A percentile compares a stretch with the other conserved stretches of the same genome.
These are phyloP conservation scores for Phymatocera aterrima DNA, from an alignment of 2,888 invertebrate genomes.

Conservation along the genomic window DNA sequence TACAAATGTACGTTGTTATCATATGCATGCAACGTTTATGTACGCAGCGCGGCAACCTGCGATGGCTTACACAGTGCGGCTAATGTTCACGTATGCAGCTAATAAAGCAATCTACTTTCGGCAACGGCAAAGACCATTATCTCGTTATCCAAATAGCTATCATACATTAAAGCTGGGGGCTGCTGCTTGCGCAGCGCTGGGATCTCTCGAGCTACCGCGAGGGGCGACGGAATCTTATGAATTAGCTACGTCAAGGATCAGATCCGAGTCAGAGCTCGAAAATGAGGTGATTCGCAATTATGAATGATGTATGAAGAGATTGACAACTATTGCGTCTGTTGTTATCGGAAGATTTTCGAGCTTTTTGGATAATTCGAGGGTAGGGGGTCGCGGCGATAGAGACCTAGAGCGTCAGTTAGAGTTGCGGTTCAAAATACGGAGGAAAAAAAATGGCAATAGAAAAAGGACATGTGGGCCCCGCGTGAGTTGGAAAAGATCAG, in stretches of 20 bases:
- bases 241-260: too few species aligned
- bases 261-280: not conserved
- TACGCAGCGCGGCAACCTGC: not conserved
- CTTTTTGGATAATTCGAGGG: not conserved
- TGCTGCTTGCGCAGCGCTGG: not conserved
- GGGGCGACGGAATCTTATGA: not conserved
- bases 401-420: not conserved
- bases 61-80: not conserved
- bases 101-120: conserved; percentile 54
- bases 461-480: conserved; percentile 7
- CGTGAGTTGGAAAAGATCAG: not conserved
- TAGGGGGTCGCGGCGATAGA: not conserved
- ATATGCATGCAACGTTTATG: not conserved
- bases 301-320: not conserved
- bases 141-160: conserved; percentile 63
- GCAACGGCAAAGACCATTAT: conserved; percentile 65
- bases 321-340: not conserved
- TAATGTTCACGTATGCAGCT: conserved; percentile 1
- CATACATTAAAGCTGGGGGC: conserved; percentile 17
- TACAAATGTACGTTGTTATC: not conserved
- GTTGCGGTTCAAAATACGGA: not conserved
- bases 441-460: not conserved
- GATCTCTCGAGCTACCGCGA: not conserved
- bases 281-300: too few species aligned
- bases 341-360: not conserved